phyloP scores from a whole-genome alignment of 2,797 vertebrate species.

The Xenentodon cancila region DNA sequence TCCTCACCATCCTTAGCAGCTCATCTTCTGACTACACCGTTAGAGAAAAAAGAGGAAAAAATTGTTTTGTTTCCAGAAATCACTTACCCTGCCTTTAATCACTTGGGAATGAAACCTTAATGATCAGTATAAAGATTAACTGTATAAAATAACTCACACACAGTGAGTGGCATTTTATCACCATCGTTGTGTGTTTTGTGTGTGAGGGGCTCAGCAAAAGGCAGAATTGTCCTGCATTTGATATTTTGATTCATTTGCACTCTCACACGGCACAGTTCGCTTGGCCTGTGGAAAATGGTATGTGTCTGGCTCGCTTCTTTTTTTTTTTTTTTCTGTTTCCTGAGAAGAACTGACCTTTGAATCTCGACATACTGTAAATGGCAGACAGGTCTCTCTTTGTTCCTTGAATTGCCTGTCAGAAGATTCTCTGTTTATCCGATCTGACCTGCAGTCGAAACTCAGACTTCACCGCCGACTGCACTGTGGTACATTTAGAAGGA shows the following conservation, averaged over 20 bases:
- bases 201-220: too few species aligned
- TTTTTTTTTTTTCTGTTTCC: conserved; percentile 25
- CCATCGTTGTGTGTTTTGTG: too few species aligned
- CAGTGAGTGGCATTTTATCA: too few species aligned
- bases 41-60: too few species aligned
- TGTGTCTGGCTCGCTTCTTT: conserved; percentile 22
- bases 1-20: too few species aligned
- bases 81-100: too few species aligned
- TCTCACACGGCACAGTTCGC: conserved; percentile 8
- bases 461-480: not conserved
- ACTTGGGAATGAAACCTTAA: too few species aligned
- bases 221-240: too few species aligned
- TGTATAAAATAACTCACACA: too few species aligned
- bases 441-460: conserved; percentile 13
- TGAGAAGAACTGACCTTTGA: conserved; percentile 36
- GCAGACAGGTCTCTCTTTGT: conserved; percentile 14
- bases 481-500: not conserved
- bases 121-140: too few species aligned
- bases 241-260: not conserved
- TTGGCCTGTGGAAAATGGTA: conserved; percentile 31
- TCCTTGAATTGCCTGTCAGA: conserved; percentile 7
- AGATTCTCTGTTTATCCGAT: conserved; percentile 48
- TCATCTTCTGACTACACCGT: too few species aligned
- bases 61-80: too few species aligned
- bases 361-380: conserved; percentile 23